These are phyloP conservation scores for Phalanger gymnotis DNA, from an alignment of 2,797 vertebrate species.

Conservation along the genomic window DNA sequence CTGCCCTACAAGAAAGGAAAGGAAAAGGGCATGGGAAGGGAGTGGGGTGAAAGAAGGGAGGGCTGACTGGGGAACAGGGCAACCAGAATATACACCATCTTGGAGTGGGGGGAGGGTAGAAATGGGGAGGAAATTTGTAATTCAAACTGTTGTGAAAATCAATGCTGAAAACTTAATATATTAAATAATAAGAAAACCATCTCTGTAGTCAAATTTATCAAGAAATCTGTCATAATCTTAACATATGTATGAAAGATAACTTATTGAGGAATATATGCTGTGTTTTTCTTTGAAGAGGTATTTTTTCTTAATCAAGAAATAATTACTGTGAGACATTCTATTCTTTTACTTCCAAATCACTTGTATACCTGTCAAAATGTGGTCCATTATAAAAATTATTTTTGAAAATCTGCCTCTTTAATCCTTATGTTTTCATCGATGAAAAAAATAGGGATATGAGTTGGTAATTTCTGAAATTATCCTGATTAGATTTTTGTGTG, in stretches of 20 bases:
- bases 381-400: neutral
- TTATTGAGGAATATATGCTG: neutral
- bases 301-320: neutral
- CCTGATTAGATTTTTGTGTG: neutral
- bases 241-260: neutral
- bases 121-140: too few relatives aligned
- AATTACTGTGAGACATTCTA: neutral
- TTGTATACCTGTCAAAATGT: neutral
- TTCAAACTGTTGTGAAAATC: too few relatives aligned
- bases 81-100: too few relatives aligned
- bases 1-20: too few relatives aligned
- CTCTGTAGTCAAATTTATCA: neutral
- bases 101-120: too few relatives aligned
- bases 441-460: neutral
- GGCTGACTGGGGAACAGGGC: too few relatives aligned
- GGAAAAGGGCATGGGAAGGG: too few relatives aligned
- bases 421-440: neutral
- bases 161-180: too few relatives aligned
- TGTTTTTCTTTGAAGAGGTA: neutral
- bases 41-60: too few relatives aligned
- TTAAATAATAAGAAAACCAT: too few relatives aligned
- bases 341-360: neutral
- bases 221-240: neutral
- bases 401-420: neutral
- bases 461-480: neutral